These are phyloP conservation scores for Clinocottus analis DNA, from an alignment of 2,113 vertebrate genomes.

Conservation along the genomic window DNA sequence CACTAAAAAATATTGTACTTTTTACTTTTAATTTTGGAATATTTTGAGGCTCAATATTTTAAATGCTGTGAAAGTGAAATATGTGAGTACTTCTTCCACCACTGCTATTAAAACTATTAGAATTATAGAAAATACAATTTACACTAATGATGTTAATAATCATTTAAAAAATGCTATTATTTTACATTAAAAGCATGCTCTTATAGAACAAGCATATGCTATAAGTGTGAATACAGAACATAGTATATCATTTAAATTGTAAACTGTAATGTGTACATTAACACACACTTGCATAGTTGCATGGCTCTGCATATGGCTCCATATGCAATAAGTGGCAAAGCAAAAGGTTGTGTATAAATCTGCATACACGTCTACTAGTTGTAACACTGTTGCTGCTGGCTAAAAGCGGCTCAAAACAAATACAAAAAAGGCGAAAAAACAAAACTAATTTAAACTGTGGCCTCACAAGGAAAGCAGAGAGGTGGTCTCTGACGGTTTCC, in stretches of 20 bases:
- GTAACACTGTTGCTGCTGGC: not conserved
- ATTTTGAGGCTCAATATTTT: not conserved
- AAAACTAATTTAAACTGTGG: not conserved
- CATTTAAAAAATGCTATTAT: not conserved
- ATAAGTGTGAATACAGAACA: not conserved
- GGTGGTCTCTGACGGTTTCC: conserved; percentile 92
- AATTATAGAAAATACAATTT: not conserved
- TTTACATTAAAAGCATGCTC: not conserved
- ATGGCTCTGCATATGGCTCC: not conserved
- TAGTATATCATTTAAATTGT: not conserved
- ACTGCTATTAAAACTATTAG: not conserved
- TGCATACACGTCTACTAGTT: not conserved
- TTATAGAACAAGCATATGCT: not conserved
- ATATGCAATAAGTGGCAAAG: too few relatives aligned
- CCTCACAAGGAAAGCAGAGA: conserved; percentile 93
- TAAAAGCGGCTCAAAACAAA: not conserved
- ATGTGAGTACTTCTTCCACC: too few relatives aligned
- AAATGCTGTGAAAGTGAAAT: not conserved
- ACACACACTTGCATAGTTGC: too few relatives aligned
- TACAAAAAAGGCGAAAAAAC: not conserved
- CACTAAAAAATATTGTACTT: not conserved
- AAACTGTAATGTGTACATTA: not conserved
- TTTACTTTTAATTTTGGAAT: not conserved
- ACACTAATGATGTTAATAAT: not conserved
- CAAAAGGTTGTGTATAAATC: not conserved